phyloP scores from a whole-genome alignment of 1,140 invertebrate genomes.

The Trigoniulus corallinus region DNA sequence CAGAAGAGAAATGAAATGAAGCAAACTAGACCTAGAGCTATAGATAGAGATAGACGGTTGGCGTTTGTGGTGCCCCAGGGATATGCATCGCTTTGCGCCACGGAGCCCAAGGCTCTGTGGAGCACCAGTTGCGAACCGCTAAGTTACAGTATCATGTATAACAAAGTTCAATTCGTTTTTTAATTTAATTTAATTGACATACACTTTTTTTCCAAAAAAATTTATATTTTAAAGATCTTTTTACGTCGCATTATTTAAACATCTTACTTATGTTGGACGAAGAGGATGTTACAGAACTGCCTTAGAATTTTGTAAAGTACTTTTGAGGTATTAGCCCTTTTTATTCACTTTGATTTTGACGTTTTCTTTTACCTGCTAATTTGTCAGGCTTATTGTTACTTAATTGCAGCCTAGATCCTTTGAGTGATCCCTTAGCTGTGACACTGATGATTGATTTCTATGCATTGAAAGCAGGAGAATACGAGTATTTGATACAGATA shows the following conservation, averaged over 20 bases:
- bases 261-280: constrained; percentile 59
- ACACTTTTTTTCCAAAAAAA: background rate
- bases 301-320: constrained; percentile 31
- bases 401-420: constrained; percentile 60
- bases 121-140: no score
- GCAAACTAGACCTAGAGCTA: no score
- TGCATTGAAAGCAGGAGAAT: constrained; percentile 61
- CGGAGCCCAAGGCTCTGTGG: no score
- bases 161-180: no score
- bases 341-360: no score
- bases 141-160: no score
- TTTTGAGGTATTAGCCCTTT: constrained; percentile 24
- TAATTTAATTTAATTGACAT: constrained; percentile 1
- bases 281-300: constrained; percentile 38
- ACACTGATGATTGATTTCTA: constrained; percentile 73
- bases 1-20: no score
- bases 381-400: constrained; percentile 9
- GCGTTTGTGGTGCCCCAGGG: no score
- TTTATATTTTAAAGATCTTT: constrained; percentile 25
- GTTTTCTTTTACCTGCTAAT: background rate
- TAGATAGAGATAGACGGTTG: no score
- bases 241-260: constrained; percentile 69
- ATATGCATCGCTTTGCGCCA: no score
- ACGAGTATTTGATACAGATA: constrained; percentile 56
- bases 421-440: constrained; percentile 63